These are phyloP conservation scores for Tetraodon nigroviridis DNA, from an alignment of 2,113 vertebrate species.

Conservation along the genomic window DNA sequence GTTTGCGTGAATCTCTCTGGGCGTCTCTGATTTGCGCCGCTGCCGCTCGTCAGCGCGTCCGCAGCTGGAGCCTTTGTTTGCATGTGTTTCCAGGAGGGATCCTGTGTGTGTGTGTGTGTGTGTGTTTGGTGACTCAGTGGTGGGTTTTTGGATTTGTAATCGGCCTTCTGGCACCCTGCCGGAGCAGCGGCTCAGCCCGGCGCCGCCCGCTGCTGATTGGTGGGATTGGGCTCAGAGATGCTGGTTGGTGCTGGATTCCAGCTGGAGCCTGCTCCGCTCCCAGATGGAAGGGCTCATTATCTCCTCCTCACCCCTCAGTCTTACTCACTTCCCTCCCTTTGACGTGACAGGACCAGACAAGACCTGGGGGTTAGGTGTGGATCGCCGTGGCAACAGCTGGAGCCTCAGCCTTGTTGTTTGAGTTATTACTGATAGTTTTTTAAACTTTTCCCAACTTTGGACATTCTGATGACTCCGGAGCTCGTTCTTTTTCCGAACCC, in stretches of 20 bases:
- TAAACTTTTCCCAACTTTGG: background rate
- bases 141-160: conserved; percentile 20
- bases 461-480: too few species aligned
- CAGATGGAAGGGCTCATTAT: conserved; percentile 33
- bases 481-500: background rate
- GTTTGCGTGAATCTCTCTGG: background rate
- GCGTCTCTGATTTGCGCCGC: background rate
- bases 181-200: conserved; percentile 5
- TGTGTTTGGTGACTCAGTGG: conserved; percentile 4
- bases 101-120: background rate
- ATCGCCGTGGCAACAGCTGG: conserved; percentile 60
- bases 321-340: conserved; percentile 13
- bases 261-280: conserved; percentile 62
- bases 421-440: background rate
- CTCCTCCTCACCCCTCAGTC: background rate
- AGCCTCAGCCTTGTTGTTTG: conserved; percentile 19
- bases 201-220: conserved; percentile 6
- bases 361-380: conserved; percentile 49
- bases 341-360: conserved; percentile 66
- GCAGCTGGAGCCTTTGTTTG: background rate
- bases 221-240: conserved; percentile 16
- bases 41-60: too few species aligned
- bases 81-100: conserved; percentile 10
- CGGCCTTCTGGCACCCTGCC: conserved; percentile 21
- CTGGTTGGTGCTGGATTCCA: conserved; percentile 34